Evolutionary conservation across 1,140 invertebrate genomes (phyloP), one percentile per base, ranked within the genome.

Genomic region (Pteromalus puparum): DNA sequence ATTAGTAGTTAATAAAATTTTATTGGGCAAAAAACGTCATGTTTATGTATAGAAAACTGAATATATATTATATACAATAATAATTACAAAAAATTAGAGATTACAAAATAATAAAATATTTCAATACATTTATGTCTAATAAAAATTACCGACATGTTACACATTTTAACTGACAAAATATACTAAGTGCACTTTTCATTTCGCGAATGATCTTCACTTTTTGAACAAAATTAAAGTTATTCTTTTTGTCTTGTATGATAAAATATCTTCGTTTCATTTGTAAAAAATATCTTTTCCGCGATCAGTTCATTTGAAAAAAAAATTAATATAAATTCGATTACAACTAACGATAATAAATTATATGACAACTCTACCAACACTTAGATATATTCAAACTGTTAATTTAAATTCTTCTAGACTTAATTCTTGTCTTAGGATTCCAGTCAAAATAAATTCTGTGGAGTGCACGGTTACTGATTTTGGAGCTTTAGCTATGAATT

Each of bases 361-460:
- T 76, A 28, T 67, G 24, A 28, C 30, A 85, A 46, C 24, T 84
- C 18, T 68, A 75, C 24, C 53, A 78, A 78, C 30, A 73, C 13
- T 78, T 65, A 46, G 76, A 15, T 53, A 77, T 18, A 53, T 42
- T 48, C 77, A 85, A 81, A 30, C 6, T 24, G 30, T 46, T 73
- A 86, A 75, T 53, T 82, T 77, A 82, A 82, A 83, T 79, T 86
- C 84, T 75, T 87, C 34, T 0, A 92, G 89, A 84, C 94, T 87
- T 10, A 93, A 72, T 85, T 93, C 85, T 78, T 94, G 94, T 48
- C 88, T 90, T 4, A 94, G 86, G 75, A 94, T 91, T 10, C 93
- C 93, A 74, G 90, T 90, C 28, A 94, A 87, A 10, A 94, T 86
- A 79, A 93, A 92, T 90, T 94, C 94, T 10, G 89, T 89, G 4